A percentile compares a stretch with the other conserved stretches of the same genome.
Conservation (phyloP, 2,888 invertebrate species). For the Brenthis daphne region DNA sequence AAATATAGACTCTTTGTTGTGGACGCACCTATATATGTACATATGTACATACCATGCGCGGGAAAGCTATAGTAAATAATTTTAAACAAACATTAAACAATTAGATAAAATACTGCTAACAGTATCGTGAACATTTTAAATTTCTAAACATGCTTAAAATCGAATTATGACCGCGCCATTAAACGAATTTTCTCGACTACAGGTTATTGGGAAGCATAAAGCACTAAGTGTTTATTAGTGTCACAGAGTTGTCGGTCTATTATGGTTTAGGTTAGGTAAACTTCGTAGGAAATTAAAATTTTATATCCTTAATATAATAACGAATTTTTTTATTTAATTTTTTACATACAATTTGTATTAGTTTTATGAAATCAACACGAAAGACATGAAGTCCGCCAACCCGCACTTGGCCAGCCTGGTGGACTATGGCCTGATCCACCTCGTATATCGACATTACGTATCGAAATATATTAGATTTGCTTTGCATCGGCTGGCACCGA, state of each 20-base stretch:
- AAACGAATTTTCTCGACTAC: constrained; percentile 10
- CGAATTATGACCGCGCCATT: constrained; percentile 16
- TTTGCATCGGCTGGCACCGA: too few relatives aligned
- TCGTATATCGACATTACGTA: too few relatives aligned
- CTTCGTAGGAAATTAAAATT: not conserved
- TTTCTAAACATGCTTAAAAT: constrained; percentile 1
- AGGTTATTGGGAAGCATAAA: not conserved
- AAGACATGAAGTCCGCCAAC: too few relatives aligned
- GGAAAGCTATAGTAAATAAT: too few relatives aligned
- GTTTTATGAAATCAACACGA: not conserved
- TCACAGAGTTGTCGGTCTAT: constrained; percentile 2
- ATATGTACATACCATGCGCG: too few relatives aligned
- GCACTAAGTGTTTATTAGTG: constrained; percentile 15
- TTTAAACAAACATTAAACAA: not conserved
- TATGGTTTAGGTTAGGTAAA: constrained; percentile 1
- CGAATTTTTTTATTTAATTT: not conserved
- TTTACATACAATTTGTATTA: not conserved
- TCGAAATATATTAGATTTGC: too few relatives aligned
- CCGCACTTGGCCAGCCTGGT: too few relatives aligned
- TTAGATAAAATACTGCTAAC: not conserved
- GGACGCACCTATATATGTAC: too few relatives aligned
- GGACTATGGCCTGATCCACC: too few relatives aligned
- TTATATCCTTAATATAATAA: too few relatives aligned
- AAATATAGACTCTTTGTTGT: too few relatives aligned
- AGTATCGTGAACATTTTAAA: constrained; percentile 4